Evolutionary conservation across 2,113 vertebrate genomes (phyloP).

Genomic region (Ptyas mucosa): DNA sequence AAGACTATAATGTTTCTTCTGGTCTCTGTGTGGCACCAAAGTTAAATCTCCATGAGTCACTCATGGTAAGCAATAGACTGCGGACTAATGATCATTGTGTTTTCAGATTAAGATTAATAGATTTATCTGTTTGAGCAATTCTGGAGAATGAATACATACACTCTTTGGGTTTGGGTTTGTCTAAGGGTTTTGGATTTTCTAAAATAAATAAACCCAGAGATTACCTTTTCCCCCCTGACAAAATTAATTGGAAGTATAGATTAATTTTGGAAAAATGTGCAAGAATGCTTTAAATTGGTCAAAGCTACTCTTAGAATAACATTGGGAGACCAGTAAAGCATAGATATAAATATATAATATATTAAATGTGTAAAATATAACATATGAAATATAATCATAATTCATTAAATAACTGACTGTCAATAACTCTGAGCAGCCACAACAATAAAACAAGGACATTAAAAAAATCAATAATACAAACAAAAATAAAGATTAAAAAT

Average conservation of each 20-base stretch:
- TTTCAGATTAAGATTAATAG: neutral
- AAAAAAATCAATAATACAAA: neutral
- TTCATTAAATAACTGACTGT: neutral
- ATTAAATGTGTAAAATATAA: neutral
- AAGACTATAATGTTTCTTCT: neutral
- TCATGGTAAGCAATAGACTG: neutral
- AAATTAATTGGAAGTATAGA: neutral
- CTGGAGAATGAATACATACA: neutral
- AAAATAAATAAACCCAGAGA: neutral
- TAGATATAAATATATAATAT: neutral
- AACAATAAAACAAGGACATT: neutral
- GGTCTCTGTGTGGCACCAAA: neutral
- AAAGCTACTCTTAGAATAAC: neutral
- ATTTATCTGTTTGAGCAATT: neutral
- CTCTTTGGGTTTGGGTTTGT: neutral
- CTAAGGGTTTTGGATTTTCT: neutral
- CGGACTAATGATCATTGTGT: neutral
- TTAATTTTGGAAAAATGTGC: neutral
- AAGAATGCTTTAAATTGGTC: neutral
- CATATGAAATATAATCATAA: neutral
- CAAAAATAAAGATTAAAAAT: neutral
- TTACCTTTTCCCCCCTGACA: neutral
- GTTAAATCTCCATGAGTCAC: neutral
- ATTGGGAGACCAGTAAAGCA: neutral
- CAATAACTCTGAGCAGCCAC: neutral